Conservation (phyloP, 2,888 invertebrate genomes). For the Ormyrus rosae region DNA sequence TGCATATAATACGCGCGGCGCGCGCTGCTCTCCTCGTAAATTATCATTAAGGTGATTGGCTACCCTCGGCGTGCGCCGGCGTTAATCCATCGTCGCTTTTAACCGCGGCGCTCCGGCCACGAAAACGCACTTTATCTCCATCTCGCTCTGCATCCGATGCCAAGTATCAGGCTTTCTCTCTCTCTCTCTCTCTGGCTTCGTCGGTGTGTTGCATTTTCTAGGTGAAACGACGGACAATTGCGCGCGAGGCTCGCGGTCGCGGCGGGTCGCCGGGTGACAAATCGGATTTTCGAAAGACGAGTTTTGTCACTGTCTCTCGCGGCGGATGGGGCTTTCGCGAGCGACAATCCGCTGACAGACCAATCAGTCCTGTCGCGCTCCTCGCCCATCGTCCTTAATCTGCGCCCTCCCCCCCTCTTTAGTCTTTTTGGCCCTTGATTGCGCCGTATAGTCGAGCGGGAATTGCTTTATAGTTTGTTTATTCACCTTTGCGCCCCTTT, state of each 20-base stretch:
- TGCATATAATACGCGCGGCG: not conserved
- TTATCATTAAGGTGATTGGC: conserved; percentile 75
- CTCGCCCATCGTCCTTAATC: conserved; percentile 48
- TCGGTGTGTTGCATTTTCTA: not conserved
- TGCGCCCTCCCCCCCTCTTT: conserved; percentile 4
- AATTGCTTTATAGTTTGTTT: not conserved
- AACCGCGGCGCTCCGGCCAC: conserved; percentile 55
- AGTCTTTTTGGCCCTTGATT: conserved; percentile 9
- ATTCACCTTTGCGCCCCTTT: too few relatives aligned
- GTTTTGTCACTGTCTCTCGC: conserved; percentile 48
- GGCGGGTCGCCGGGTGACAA: conserved; percentile 35
- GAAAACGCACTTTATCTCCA: conserved; percentile 57
- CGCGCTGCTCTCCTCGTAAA: conserved; percentile 62
- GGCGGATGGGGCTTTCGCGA: not conserved
- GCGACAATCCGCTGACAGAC: conserved; percentile 52
- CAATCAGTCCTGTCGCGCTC: conserved; percentile 50
- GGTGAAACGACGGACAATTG: conserved; percentile 44
- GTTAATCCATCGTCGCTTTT: conserved; percentile 61
- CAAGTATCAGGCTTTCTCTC: conserved; percentile 10
- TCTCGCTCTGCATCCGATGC: conserved; percentile 29
- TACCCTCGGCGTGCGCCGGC: conserved; percentile 45
- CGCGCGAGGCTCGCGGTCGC: not conserved
- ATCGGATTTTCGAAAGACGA: conserved; percentile 53
- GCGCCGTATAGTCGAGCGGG: not conserved
- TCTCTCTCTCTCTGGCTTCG: not conserved